Conservation (phyloP, 2,888 invertebrate species). For the Leucophora obtusa region DNA sequence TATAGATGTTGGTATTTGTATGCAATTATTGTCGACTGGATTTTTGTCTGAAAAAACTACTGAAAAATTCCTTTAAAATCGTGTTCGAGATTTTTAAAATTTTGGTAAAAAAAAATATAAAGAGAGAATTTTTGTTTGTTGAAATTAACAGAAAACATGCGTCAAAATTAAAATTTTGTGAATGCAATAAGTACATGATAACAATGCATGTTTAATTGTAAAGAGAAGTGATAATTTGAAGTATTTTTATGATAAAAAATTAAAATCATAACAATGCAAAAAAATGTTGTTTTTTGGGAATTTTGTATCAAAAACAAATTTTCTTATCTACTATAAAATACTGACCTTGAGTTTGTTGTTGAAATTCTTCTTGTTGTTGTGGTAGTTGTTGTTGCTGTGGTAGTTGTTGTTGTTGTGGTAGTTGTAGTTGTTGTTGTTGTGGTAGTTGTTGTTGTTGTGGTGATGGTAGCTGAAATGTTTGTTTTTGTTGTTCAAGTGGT, state of each 20-base stretch:
- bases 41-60: conserved; percentile 79
- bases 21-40: conserved; percentile 67
- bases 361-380: conserved; percentile 30
- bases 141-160: conserved; percentile 26
- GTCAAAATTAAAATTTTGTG: conserved; percentile 16
- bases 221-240: background rate
- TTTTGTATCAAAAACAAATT: conserved; percentile 18
- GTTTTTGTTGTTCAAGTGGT: conserved; percentile 14
- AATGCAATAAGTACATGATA: background rate
- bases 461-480: conserved; percentile 28
- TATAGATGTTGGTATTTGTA: conserved; percentile 79
- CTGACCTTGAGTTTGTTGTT: conserved; percentile 55
- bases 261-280: conserved; percentile 11
- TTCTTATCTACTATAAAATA: conserved; percentile 5
- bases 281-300: conserved; percentile 23
- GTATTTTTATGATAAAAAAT: background rate
- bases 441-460: conserved; percentile 17
- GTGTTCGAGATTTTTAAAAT: conserved; percentile 60
- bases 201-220: background rate
- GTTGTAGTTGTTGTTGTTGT: conserved; percentile 32
- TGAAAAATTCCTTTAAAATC: conserved; percentile 77
- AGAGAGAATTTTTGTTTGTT: conserved; percentile 27
- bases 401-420: conserved; percentile 21
- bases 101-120: conserved; percentile 10
- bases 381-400: conserved; percentile 25